Evolutionary conservation across 1,140 invertebrate species (phyloP), one percentile per base, ranked within the genome.

Genomic region (Caenorhabditis remanei): DNA sequence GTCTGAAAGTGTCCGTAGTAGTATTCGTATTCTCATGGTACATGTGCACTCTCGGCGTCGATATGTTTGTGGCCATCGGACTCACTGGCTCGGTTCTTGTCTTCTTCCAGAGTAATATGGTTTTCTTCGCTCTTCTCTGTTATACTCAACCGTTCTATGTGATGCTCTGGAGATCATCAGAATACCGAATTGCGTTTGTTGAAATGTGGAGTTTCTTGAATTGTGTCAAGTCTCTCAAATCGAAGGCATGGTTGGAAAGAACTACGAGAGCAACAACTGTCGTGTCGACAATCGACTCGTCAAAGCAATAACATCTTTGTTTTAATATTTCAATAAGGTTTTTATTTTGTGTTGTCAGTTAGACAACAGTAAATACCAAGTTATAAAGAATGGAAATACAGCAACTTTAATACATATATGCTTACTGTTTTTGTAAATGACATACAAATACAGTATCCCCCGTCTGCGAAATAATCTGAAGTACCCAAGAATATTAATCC

Each of bases 101-200:
- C 4, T 83, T 83, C 11, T 55, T 83, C n/a, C 50, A 56, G n/a
- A 83, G 50, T 48, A 56, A 56, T 55, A 55, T 83, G 79, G 79
- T 83, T 40, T 83, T 83, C n/a, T 83, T 83, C 7, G 79, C 56
- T n/a, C 79, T 83, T 16, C 50, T 83, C 14, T 83, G 79, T 13
- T 83, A 83, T n/a, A 56, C 79, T 55, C 79, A 83, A 83, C 56
- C 79, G 40, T 83, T 83, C 16, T 83, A 83, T 83, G 79, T 83
- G 5, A 56, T 55, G 50, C 50, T 83, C 40, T 56, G 50, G 50
- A 55, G 79, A 55, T 83, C 79, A 8, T 83, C 79, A 2, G 79
- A 83, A 58, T 83, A 83, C n/a, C 50, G 79, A 55, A 55, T 40
- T 43, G 79, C 79, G 9, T 83, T 83, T 83, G 79, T 83, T 5